Percentiles rank a stretch among this genome's conserved stretches.
Evolutionary conservation across 2,113 vertebrate species (phyloP).

Genomic region (Chamaea fasciata): DNA sequence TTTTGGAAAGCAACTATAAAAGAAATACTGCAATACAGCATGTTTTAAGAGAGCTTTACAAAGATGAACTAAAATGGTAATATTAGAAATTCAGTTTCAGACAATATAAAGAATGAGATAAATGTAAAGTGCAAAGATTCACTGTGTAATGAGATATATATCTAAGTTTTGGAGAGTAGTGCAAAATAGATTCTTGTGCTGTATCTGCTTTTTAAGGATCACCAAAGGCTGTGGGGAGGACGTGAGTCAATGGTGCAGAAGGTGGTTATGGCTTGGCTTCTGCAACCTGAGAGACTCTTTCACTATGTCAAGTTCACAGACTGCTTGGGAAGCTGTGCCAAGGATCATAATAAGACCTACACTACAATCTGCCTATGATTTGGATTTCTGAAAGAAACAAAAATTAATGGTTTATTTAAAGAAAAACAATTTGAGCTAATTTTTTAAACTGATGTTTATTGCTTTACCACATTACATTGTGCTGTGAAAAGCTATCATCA

Average conservation of each 20-base stretch:
- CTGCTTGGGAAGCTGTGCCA: not conserved
- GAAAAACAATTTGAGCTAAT: not conserved
- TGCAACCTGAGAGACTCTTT: not conserved
- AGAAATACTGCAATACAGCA: not conserved
- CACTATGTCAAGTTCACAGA: not conserved
- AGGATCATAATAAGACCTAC: not conserved
- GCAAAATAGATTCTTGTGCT: not conserved
- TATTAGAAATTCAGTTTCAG: not conserved
- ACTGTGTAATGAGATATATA: not conserved
- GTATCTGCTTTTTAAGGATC: not conserved
- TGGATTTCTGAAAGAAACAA: not conserved
- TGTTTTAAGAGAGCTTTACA: constrained; percentile 1
- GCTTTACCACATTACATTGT: not conserved
- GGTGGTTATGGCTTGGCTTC: not conserved
- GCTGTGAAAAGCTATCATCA: not conserved
- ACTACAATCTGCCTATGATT: not conserved
- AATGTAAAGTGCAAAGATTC: not conserved
- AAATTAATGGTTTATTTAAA: not conserved
- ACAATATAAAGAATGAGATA: not conserved
- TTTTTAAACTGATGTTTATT: not conserved
- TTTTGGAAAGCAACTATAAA: constrained; percentile 2
- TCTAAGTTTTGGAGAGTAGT: not conserved
- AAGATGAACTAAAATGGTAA: not conserved
- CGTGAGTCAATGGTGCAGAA: not conserved
- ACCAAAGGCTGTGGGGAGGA: not conserved